Conservation (phyloP, 2,797 vertebrate species). For the Zalophus californianus region DNA sequence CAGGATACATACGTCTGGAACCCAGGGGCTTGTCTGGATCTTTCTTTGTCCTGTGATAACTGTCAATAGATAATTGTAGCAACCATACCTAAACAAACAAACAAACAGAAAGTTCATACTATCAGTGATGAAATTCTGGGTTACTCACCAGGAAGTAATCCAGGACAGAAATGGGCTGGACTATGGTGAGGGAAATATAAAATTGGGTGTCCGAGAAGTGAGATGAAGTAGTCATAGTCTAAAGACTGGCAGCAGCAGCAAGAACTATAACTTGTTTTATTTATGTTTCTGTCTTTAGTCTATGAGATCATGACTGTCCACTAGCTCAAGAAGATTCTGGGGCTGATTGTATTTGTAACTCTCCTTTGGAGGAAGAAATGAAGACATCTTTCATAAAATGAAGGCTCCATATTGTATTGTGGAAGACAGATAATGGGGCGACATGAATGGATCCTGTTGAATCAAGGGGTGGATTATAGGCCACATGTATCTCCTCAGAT, state of each 20-base stretch:
- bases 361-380: not conserved
- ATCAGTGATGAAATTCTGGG: not conserved
- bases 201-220: not conserved
- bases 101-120: not conserved
- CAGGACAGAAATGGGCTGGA: not conserved
- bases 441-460: not conserved
- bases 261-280: not conserved
- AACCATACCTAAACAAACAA: not conserved
- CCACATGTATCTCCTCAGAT: not conserved
- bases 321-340: not conserved
- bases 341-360: not conserved
- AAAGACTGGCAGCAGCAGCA: not conserved
- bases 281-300: not conserved
- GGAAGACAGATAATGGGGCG: not conserved
- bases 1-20: not conserved
- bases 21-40: not conserved
- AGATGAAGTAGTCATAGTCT: not conserved
- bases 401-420: not conserved
- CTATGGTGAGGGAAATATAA: not conserved
- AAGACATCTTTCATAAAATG: not conserved
- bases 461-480: not conserved
- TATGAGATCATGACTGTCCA: not conserved
- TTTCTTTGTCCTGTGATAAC: not conserved
- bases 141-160: not conserved
- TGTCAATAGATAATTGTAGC: not conserved